Conservation (phyloP, 2,888 invertebrate genomes). For the Lithophane semibrunnea region DNA sequence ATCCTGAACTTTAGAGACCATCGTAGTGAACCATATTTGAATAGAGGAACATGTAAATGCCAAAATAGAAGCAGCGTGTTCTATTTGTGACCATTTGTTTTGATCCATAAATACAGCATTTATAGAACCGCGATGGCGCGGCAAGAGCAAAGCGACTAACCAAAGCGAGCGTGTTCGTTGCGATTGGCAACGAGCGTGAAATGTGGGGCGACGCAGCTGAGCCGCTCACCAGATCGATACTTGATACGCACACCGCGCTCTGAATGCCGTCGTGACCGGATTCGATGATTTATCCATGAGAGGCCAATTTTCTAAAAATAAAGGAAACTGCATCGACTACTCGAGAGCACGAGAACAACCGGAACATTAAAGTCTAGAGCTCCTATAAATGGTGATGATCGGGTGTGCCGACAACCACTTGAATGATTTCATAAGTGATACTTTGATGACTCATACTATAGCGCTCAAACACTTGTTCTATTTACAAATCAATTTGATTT, state of each 20-base stretch:
- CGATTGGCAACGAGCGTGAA: conserved; percentile 83
- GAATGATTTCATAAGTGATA: conserved; percentile 43
- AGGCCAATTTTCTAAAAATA: conserved; percentile 72
- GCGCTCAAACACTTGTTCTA: conserved; percentile 13
- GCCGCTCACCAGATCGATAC: conserved; percentile 87
- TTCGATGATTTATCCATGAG: conserved; percentile 77
- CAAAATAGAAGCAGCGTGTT: conserved; percentile 65
- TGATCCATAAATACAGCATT: conserved; percentile 72
- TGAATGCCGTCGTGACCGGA: conserved; percentile 83
- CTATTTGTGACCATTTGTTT: conserved; percentile 73
- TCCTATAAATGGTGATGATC: conserved; percentile 66
- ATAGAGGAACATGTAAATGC: conserved; percentile 67
- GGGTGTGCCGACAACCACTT: conserved; percentile 52
- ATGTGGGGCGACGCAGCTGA: conserved; percentile 86
- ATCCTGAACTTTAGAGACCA: conserved; percentile 54
- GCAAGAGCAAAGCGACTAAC: conserved; percentile 68
- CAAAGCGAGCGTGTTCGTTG: conserved; percentile 76
- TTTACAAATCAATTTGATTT: conserved; percentile 12
- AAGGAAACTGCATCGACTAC: conserved; percentile 62
- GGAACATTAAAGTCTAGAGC: conserved; percentile 57
- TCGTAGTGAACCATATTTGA: conserved; percentile 49
- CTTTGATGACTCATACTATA: conserved; percentile 47
- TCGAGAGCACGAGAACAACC: conserved; percentile 61
- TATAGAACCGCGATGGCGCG: conserved; percentile 62
- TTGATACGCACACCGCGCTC: conserved; percentile 86